Conservation (phyloP, 2,888 invertebrate genomes). For the Agonum fuliginosum region DNA sequence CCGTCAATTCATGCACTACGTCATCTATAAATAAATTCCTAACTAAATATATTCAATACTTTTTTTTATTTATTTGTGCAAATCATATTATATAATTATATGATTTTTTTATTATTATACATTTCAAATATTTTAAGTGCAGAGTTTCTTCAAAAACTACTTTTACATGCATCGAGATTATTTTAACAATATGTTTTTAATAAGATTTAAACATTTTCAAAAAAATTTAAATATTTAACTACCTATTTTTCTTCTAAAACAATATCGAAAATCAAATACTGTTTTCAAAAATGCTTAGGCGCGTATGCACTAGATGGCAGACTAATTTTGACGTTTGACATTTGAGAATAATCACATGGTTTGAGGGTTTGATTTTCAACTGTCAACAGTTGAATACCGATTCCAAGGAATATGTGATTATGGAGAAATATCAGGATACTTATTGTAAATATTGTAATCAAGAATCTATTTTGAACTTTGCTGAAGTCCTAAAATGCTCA, state of each 20-base stretch:
- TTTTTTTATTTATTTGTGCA: too few relatives aligned
- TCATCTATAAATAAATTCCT: not conserved
- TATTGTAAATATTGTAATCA: conserved; percentile 78
- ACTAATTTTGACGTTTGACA: conserved; percentile 6
- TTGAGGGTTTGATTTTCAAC: not conserved
- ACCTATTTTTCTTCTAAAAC: too few relatives aligned
- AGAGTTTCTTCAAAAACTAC: too few relatives aligned
- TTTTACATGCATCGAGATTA: too few relatives aligned
- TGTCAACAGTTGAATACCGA: not conserved
- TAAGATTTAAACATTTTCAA: too few relatives aligned
- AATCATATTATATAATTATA: too few relatives aligned
- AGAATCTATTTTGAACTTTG: conserved; percentile 74
- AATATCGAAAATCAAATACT: not conserved
- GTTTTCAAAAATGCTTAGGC: not conserved
- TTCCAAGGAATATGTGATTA: conserved; percentile 1
- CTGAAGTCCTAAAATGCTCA: conserved; percentile 79
- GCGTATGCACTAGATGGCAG: not conserved
- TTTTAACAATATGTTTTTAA: too few relatives aligned
- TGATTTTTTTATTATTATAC: too few relatives aligned
- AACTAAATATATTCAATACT: not conserved
- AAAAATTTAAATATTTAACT: too few relatives aligned
- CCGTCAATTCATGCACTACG: not conserved
- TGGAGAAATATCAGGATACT: conserved; percentile 34
- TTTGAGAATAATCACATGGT: conserved; percentile 6
- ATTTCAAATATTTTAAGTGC: too few relatives aligned